Evolutionary conservation across 1,140 invertebrate species (phyloP).

Genomic region (Helicoverpa zea): DNA sequence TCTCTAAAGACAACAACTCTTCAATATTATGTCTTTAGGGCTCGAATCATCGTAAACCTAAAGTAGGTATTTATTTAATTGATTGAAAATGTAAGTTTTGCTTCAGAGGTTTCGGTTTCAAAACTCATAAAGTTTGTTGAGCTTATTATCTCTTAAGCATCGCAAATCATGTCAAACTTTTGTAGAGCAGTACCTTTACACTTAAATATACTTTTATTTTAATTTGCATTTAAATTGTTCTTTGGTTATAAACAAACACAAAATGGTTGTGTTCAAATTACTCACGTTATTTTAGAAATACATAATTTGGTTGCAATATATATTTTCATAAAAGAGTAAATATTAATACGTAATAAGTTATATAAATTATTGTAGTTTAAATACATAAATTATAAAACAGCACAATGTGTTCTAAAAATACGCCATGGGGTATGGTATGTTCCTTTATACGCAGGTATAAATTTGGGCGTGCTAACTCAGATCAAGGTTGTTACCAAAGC

Average conservation of each 20-base stretch:
- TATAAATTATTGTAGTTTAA: slow-evolving; percentile 19
- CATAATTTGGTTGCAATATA: slow-evolving; percentile 9
- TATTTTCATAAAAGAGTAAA: slow-evolving; percentile 33
- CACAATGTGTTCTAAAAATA: slow-evolving; percentile 37
- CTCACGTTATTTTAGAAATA: background rate
- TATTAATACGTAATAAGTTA: slow-evolving; percentile 37
- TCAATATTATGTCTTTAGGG: too few relatives aligned
- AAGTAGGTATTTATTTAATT: too few relatives aligned
- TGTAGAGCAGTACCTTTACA: too few relatives aligned
- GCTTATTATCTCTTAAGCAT: too few relatives aligned
- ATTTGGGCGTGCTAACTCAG: slow-evolving; percentile 27
- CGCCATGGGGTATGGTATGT: slow-evolving; percentile 24
- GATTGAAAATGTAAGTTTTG: too few relatives aligned
- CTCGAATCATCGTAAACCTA: too few relatives aligned
- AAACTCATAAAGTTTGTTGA: too few relatives aligned
- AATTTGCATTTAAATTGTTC: too few relatives aligned
- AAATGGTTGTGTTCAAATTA: slow-evolving; percentile 5
- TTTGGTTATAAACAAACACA: background rate
- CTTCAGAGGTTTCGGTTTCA: too few relatives aligned
- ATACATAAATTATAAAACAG: background rate
- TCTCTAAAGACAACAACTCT: too few relatives aligned
- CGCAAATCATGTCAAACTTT: too few relatives aligned
- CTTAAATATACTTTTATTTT: too few relatives aligned
- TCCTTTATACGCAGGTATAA: slow-evolving; percentile 21
- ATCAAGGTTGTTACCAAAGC: slow-evolving; percentile 41